phyloP scores from a whole-genome alignment of 92 coral and sea anemone genomes.

The Paragorgia papillata region DNA sequence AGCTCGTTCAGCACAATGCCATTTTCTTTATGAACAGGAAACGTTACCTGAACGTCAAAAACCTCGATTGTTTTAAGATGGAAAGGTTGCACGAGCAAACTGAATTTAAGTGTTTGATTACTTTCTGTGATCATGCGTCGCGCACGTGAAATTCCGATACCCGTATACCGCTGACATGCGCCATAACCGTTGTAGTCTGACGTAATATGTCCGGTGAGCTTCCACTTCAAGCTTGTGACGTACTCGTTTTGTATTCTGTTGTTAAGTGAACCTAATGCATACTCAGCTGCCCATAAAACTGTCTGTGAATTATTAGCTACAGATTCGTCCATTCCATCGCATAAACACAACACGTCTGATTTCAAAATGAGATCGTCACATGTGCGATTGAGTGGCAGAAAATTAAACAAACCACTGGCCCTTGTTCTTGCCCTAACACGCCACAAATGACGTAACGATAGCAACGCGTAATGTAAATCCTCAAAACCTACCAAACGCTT shows the following conservation, averaged over 20 bases:
- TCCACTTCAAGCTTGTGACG: constrained; percentile 29
- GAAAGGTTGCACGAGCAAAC: constrained; percentile 66
- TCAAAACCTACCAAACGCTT: constrained; percentile 70
- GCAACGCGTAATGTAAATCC: constrained; percentile 72
- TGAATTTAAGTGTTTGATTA: constrained; percentile 13
- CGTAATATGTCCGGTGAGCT: neutral
- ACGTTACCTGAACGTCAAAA: constrained; percentile 77
- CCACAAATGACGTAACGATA: constrained; percentile 44
- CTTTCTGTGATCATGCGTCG: constrained; percentile 67
- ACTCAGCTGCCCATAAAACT: constrained; percentile 81
- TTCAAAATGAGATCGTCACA: constrained; percentile 75
- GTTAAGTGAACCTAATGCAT: constrained; percentile 84
- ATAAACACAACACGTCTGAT: constrained; percentile 81
- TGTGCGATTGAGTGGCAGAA: constrained; percentile 80
- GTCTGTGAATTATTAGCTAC: constrained; percentile 59
- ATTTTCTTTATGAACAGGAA: constrained; percentile 62
- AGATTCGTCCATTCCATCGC: constrained; percentile 80
- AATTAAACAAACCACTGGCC: constrained; percentile 69
- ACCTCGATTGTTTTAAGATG: constrained; percentile 62
- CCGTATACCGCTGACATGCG: constrained; percentile 84
- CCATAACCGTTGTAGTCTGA: constrained; percentile 63
- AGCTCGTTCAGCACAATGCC: constrained; percentile 61
- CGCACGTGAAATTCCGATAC: constrained; percentile 70
- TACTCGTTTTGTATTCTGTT: constrained; percentile 77
- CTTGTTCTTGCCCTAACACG: constrained; percentile 4